These are phyloP conservation scores for Dioctria linearis DNA, from an alignment of 2,888 invertebrate species.

Conservation along the genomic window DNA sequence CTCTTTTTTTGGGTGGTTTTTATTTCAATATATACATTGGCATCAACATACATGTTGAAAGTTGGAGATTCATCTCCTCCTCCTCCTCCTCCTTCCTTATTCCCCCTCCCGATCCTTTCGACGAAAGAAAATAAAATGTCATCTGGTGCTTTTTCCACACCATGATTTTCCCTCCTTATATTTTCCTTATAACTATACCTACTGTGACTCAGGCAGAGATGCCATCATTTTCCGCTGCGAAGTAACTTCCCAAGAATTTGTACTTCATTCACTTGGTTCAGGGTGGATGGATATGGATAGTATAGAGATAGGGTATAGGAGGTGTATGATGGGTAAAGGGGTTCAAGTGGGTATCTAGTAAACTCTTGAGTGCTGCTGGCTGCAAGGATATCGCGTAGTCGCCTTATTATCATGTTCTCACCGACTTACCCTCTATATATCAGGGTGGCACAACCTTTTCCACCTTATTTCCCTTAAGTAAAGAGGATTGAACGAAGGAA, in stretches of 20 bases:
- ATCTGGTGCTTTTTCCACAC: conserved; percentile 53
- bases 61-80: conserved; percentile 15
- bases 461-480: conserved; percentile 10
- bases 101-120: no score
- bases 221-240: conserved; percentile 38
- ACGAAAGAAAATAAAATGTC: conserved; percentile 44
- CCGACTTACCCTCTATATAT: conserved; percentile 43
- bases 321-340: background rate
- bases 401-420: conserved; percentile 51
- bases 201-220: conserved; percentile 18
- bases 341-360: conserved; percentile 4
- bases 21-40: conserved; percentile 49
- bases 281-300: background rate
- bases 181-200: background rate
- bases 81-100: background rate
- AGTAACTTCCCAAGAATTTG: conserved; percentile 28
- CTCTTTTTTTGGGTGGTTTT: conserved; percentile 32
- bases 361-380: conserved; percentile 33
- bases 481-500: conserved; percentile 35
- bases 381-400: conserved; percentile 49
- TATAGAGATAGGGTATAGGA: no score
- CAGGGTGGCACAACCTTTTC: conserved; percentile 48
- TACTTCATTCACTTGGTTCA: conserved; percentile 29
- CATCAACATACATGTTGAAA: conserved; percentile 38
- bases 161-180: background rate